phyloP scores from a whole-genome alignment of 2,888 invertebrate genomes.

The Heliconius charithonia region DNA sequence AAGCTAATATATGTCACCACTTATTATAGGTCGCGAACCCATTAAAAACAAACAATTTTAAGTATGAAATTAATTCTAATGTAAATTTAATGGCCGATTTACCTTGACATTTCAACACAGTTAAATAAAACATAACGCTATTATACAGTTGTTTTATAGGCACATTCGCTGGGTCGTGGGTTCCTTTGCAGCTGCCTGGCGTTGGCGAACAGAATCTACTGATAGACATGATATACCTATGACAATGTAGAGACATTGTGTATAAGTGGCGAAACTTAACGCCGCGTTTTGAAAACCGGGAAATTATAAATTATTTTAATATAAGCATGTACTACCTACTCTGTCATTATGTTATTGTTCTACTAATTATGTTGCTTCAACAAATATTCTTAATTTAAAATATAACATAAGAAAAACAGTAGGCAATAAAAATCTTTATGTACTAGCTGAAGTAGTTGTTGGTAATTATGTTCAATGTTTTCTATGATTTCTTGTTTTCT shows the following conservation, averaged over 20 bases:
- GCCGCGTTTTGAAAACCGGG: too few relatives aligned
- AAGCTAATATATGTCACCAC: not conserved
- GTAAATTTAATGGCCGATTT: not conserved
- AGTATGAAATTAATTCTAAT: not conserved
- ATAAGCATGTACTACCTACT: too few relatives aligned
- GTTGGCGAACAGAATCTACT: not conserved
- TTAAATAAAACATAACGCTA: not conserved
- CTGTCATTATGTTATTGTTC: not conserved
- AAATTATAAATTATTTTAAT: not conserved
- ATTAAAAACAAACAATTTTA: not conserved
- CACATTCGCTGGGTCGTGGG: not conserved
- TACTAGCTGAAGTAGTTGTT: not conserved
- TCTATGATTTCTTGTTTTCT: not conserved
- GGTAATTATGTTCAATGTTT: not conserved
- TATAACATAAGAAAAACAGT: not conserved
- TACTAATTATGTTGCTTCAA: not conserved
- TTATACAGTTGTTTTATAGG: not conserved
- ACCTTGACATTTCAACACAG: not conserved
- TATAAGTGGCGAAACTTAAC: not conserved
- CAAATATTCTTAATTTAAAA: not conserved
- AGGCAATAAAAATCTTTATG: conserved; percentile 3
- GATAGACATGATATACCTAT: not conserved
- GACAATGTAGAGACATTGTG: not conserved
- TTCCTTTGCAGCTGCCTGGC: not conserved
- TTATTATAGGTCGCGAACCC: not conserved